Evolutionary conservation across 2,797 vertebrate species (phyloP).

Genomic region (Malurus leucopterus): DNA sequence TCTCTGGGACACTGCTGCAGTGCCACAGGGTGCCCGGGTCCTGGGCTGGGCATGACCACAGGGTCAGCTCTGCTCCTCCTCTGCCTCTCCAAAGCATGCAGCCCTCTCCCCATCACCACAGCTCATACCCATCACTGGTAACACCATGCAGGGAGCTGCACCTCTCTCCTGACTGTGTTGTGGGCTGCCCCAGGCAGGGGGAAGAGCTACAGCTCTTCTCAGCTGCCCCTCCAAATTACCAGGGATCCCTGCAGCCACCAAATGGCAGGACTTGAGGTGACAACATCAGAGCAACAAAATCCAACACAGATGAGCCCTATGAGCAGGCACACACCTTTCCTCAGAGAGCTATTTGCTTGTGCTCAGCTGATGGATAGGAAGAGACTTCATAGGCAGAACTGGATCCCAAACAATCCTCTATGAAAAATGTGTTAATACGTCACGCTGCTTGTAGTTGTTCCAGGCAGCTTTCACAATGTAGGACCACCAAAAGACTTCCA

Average conservation of each 20-base stretch:
- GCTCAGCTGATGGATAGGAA: not conserved
- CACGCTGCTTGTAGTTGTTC: not conserved
- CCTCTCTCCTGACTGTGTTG: not conserved
- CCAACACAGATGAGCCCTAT: not conserved
- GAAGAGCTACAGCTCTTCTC: not conserved
- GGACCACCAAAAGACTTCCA: not conserved
- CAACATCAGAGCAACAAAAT: not conserved
- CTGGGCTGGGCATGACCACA: not conserved
- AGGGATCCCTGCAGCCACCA: not conserved
- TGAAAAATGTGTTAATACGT: not conserved
- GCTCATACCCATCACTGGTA: not conserved
- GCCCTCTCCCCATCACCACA: not conserved
- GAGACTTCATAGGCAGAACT: not conserved
- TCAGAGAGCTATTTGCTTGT: not conserved
- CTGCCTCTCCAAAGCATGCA: not conserved
- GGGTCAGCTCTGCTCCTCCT: not conserved
- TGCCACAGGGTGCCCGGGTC: rapidly evolving
- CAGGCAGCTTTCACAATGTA: not conserved
- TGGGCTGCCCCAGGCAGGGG: not conserved
- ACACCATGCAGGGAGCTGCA: not conserved
- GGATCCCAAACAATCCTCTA: not conserved
- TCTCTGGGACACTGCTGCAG: rapidly evolving
- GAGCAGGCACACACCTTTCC: not conserved
- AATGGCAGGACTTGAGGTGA: not conserved
- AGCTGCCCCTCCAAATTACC: not conserved